Evolutionary conservation across 2,888 invertebrate genomes (phyloP), one percentile per base, ranked within the genome.

Genomic region (Toxonevra muliebris): DNA sequence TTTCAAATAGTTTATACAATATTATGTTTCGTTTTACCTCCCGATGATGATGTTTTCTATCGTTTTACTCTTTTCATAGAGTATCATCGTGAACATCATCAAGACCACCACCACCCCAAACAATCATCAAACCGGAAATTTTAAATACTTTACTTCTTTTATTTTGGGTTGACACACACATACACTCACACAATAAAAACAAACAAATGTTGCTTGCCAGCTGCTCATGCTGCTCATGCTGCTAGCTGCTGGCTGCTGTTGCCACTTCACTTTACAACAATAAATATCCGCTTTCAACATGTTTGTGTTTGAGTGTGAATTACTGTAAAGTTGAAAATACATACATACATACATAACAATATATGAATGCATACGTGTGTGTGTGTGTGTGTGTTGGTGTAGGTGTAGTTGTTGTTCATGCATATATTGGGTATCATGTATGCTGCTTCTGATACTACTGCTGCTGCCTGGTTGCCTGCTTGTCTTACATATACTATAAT

Each of bases 41-140:
- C 42, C 15, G 2, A 17, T 41, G 50, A 13, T 52, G 17, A 13
- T 40, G 11, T 19, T 20, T 41, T 52, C 42, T 30, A 41, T 53
- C 5, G 42, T n/a, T 43, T 9, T 19, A n/a, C 15, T 9, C 19
- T 43, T 42, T 43, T 45, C 30, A 11, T 15, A 43, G 42, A 8
- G 41, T 15, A 17, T 13, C 58, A n/a, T n/a, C 58, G 12, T 43
- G 8, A 41, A 42, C 20, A 17, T 15, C 58, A 43, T n/a, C 10
- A 17, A 17, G 19, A 42, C 20, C 7, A 15, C 13, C 15, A 1
- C 41, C 42, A 20, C 1, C 58, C 12, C 62, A 45, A 13, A 15
- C 48, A 43, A 64, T n/a, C 50, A 57, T 13, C 15, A 30, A 48
- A 57, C 42, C 64, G 64, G 57, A 64, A 55, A 64, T 64, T 64